Evolutionary conservation across 2,888 invertebrate species (phyloP).

Genomic region (Melieria omissa): DNA sequence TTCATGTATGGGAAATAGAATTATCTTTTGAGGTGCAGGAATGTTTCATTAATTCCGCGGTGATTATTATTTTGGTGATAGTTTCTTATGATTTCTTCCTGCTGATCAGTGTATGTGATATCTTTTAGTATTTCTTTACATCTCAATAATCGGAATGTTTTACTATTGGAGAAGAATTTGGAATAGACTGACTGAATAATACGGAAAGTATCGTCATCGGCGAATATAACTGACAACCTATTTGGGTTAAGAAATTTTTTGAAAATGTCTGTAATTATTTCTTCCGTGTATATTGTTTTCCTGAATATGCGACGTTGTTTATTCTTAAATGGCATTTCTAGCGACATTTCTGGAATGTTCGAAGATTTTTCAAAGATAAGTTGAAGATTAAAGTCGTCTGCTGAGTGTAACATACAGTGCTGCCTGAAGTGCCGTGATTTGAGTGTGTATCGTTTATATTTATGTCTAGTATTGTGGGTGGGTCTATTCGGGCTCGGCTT

Average conservation of each 20-base stretch:
- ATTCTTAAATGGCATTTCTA: neutral
- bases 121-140: conserved; percentile 24
- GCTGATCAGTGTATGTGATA: conserved; percentile 34
- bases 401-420: too few species aligned
- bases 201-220: neutral
- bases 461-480: too few species aligned
- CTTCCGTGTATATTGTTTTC: neutral
- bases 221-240: neutral
- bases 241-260: neutral
- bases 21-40: conserved; percentile 40
- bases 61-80: conserved; percentile 43
- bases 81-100: conserved; percentile 43
- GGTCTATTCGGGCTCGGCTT: conserved; percentile 1
- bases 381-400: neutral
- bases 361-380: neutral
- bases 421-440: too few species aligned
- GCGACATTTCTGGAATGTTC: neutral
- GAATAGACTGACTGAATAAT: neutral
- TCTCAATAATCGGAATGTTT: conserved; percentile 20
- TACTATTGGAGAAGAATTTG: conserved; percentile 29
- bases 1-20: conserved; percentile 43
- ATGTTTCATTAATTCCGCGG: conserved; percentile 42
- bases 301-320: neutral
- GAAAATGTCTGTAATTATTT: neutral
- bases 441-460: too few species aligned